Evolutionary conservation across 2,888 invertebrate species (phyloP).

Genomic region (Philaethria dido): DNA sequence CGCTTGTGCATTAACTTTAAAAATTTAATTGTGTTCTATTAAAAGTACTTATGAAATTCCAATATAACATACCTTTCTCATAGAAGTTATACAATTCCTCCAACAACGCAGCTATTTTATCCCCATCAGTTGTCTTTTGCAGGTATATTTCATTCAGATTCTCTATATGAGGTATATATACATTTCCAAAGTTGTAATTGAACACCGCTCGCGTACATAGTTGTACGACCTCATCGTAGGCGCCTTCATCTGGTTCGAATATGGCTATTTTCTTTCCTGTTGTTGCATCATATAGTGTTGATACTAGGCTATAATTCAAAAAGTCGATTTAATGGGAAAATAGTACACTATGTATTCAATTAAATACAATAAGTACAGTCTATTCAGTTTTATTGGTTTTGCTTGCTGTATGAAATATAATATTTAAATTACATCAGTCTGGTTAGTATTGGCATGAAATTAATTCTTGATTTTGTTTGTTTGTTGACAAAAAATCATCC

Average conservation of each 20-base stretch:
- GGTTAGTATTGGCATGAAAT: no score
- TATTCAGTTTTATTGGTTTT: background rate
- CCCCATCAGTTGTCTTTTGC: slow-evolving; percentile 80
- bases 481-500: no score
- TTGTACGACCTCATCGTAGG: slow-evolving; percentile 76
- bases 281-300: slow-evolving; percentile 84
- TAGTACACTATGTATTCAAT: no score
- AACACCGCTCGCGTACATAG: slow-evolving; percentile 86
- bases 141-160: slow-evolving; percentile 85
- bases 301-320: slow-evolving; percentile 80
- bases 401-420: no score
- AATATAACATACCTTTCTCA: slow-evolving; percentile 67
- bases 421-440: no score
- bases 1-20: no score
- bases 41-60: no score
- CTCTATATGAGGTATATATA: slow-evolving; percentile 83
- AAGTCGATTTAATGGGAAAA: background rate
- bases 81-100: slow-evolving; percentile 83
- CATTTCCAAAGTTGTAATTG: slow-evolving; percentile 83
- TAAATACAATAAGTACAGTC: no score
- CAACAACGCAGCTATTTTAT: slow-evolving; percentile 80
- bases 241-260: slow-evolving; percentile 81
- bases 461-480: no score
- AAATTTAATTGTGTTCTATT: no score
- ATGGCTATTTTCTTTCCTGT: slow-evolving; percentile 77